Base-by-base conservation (phyloP, 1,140 invertebrate genomes). In the Laupala kohalensis region DNA sequence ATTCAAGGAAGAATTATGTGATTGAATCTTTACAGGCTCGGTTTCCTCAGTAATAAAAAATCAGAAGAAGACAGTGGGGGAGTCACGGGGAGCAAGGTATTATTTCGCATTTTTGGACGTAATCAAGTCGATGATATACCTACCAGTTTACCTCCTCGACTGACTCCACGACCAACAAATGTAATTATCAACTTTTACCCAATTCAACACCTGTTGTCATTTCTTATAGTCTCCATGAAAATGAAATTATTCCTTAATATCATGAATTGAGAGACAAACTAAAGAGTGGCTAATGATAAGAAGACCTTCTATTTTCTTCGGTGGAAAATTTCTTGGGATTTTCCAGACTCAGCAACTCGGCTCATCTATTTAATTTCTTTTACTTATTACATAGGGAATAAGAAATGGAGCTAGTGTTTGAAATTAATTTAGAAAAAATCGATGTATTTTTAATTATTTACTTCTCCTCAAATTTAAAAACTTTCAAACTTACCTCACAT, bases 1-100 rank as follows among this genome's bases (percentile, higher is more conserved):
- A 1, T 53, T 4, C 19, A 53, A 1, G 19, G 19, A 19, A 9
- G 9, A 53, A 53, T 53, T 9, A 6, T 37, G 1, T 2, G 0
- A 19, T 63, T 63, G 0, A 24, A 9, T 70, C 23, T 24, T 75
- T 77, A 63, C 64, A 78, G 84, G 78, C 80, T 84, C 78, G 75
- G 84, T 78, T 81, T 84, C 81, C 79, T 84, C 79, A 76, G 83
- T 78, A 76, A 81, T 76, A 79, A 74, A 75, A 74, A 78, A 80
- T 76, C 80, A 77, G 80, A 76, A 76, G 74, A 79, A 76, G 78
- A 82, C 78, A 74, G 78, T 80, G 76, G 80, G 77, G 78, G 80
- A 74, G 69, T 77, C 77, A 76, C 78, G 25, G 79, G 75, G 75
- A 78, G 76, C 74, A 78, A 71, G 73, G 78, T 77, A 75, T 67